Evolutionary conservation across 2,888 invertebrate species (phyloP).

Genomic region (Sturmia bella): DNA sequence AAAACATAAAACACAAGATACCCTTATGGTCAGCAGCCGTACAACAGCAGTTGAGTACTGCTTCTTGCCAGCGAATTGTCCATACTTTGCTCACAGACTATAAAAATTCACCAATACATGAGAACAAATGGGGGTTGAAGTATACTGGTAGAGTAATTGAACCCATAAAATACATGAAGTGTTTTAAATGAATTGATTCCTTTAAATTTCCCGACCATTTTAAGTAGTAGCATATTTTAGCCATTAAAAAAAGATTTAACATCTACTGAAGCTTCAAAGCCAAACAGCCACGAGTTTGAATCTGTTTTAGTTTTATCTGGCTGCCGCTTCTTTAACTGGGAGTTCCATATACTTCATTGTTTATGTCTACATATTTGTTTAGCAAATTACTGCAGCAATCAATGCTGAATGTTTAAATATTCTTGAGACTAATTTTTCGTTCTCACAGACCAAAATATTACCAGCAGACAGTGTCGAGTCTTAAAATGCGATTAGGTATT

Average conservation of each 20-base stretch:
- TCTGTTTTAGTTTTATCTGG: slow-evolving; percentile 5
- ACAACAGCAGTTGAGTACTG: too few species aligned
- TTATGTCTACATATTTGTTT: slow-evolving; percentile 45
- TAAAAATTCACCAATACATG: too few species aligned
- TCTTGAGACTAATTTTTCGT: slow-evolving; percentile 27
- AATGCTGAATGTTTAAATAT: slow-evolving; percentile 4
- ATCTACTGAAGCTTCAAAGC: slow-evolving; percentile 33
- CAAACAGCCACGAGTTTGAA: slow-evolving; percentile 41
- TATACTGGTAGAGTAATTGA: too few species aligned
- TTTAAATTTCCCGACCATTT: neutral
- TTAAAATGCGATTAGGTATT: neutral
- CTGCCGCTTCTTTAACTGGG: slow-evolving; percentile 28
- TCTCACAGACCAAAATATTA: slow-evolving; percentile 27
- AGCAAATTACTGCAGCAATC: slow-evolving; percentile 44
- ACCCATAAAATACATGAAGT: neutral
- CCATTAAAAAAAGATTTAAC: slow-evolving; percentile 38
- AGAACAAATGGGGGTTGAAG: too few species aligned
- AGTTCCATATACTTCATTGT: slow-evolving; percentile 21
- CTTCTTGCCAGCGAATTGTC: too few species aligned
- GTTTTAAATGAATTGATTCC: neutral
- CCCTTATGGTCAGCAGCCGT: too few species aligned
- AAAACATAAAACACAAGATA: too few species aligned
- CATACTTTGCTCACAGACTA: too few species aligned
- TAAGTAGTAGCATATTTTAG: slow-evolving; percentile 39
- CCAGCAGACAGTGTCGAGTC: neutral